Conservation (phyloP, 2,888 invertebrate species). For the Aphidius colemani region DNA sequence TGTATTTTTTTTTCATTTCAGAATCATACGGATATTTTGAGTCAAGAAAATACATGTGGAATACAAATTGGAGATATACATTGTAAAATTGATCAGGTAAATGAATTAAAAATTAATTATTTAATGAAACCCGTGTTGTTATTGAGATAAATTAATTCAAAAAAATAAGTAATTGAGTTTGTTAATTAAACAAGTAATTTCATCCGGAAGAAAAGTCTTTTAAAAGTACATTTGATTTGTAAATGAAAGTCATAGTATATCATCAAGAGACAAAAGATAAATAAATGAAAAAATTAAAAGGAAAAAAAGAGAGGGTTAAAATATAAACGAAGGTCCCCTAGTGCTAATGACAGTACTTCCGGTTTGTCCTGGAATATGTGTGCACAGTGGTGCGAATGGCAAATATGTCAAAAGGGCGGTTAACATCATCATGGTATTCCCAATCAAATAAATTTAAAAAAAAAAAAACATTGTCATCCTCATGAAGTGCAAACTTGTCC, state of each 20-base stretch:
- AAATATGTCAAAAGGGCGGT: conserved; percentile 26
- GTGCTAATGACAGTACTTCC: conserved; percentile 52
- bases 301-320: conserved; percentile 13
- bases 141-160: too few relatives aligned
- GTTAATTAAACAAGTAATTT: neutral
- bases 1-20: conserved; percentile 56
- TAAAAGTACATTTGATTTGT: neutral
- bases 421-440: too few relatives aligned
- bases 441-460: conserved; percentile 51
- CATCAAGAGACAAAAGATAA: too few relatives aligned
- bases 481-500: too few relatives aligned
- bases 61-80: conserved; percentile 62
- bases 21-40: conserved; percentile 74
- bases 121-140: neutral
- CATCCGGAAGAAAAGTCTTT: neutral
- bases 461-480: conserved; percentile 3
- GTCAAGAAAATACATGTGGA: conserved; percentile 64
- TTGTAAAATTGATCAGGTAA: conserved; percentile 76
- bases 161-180: too few relatives aligned
- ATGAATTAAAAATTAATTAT: conserved; percentile 19
- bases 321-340: conserved; percentile 37
- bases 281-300: too few relatives aligned
- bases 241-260: neutral
- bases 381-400: conserved; percentile 38
- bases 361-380: conserved; percentile 39